Percentiles rank a stretch among this genome's conserved stretches.
phyloP scores from a whole-genome alignment of 1,140 invertebrate genomes.

The Trichoplusia ni region DNA sequence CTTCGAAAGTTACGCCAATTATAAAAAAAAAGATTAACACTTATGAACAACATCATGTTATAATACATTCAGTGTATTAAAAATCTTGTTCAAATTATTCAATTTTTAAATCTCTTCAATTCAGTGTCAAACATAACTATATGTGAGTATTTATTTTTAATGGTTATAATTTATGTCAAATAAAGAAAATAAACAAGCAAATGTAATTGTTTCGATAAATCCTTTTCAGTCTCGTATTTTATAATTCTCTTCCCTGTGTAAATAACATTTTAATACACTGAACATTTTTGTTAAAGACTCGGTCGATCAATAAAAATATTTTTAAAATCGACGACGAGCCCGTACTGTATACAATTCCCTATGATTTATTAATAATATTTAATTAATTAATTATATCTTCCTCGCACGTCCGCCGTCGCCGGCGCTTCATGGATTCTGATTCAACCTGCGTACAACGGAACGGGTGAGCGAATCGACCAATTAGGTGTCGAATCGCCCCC shows the following conservation, averaged over 20 bases:
- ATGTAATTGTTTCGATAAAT: no score
- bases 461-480: slow-evolving; percentile 68
- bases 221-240: no score
- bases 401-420: slow-evolving; percentile 32
- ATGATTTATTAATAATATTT: slow-evolving; percentile 46
- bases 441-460: slow-evolving; percentile 78
- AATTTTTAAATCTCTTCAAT: not conserved
- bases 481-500: slow-evolving; percentile 63
- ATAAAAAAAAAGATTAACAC: slow-evolving; percentile 40
- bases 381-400: slow-evolving; percentile 39
- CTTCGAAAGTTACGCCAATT: slow-evolving; percentile 30
- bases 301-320: slow-evolving; percentile 15
- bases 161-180: no score
- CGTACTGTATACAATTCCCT: slow-evolving; percentile 49
- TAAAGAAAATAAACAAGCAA: no score
- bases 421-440: slow-evolving; percentile 71
- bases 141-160: not conserved
- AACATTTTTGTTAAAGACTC: slow-evolving; percentile 32
- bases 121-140: not conserved
- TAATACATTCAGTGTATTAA: slow-evolving; percentile 27
- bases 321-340: slow-evolving; percentile 1
- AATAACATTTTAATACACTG: slow-evolving; percentile 26
- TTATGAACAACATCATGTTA: slow-evolving; percentile 37
- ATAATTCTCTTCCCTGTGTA: not conserved
- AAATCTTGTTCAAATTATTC: not conserved